Evolutionary conservation across 2,797 vertebrate species (phyloP).

Genomic region (Allobates femoralis): DNA sequence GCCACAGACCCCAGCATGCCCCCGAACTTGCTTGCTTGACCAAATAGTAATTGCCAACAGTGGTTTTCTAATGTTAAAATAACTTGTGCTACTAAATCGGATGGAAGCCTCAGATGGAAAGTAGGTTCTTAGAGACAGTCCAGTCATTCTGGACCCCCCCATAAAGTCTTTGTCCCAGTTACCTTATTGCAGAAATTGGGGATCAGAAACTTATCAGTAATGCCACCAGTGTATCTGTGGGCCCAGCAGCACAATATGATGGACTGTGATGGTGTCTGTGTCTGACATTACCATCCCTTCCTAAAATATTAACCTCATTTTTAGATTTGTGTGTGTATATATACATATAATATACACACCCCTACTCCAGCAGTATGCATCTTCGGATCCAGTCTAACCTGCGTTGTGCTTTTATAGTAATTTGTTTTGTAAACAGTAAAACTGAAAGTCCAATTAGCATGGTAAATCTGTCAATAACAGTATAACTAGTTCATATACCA

Average conservation of each 20-base stretch:
- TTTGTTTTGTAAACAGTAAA: not conserved
- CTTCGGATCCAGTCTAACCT: not conserved
- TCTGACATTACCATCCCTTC: not conserved
- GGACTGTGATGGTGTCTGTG: not conserved
- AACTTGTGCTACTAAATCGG: not conserved
- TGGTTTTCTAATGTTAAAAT: not conserved
- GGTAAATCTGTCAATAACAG: too few species aligned
- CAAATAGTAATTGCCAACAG: not conserved
- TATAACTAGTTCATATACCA: too few species aligned
- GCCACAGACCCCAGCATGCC: not conserved
- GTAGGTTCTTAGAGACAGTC: not conserved
- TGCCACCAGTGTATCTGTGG: not conserved
- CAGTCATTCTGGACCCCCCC: not conserved
- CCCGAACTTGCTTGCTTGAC: not conserved
- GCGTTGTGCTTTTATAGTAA: not conserved
- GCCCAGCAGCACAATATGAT: not conserved
- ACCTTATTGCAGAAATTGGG: not conserved
- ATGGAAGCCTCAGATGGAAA: not conserved
- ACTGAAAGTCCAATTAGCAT: not conserved
- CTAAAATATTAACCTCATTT: not conserved
- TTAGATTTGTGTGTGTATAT: not conserved
- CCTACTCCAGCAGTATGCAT: too few species aligned
- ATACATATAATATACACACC: not conserved
- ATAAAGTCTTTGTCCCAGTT: not conserved
- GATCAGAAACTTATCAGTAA: not conserved